Conservation (phyloP, 2,888 invertebrate genomes). For the Crossocerus cetratus region DNA sequence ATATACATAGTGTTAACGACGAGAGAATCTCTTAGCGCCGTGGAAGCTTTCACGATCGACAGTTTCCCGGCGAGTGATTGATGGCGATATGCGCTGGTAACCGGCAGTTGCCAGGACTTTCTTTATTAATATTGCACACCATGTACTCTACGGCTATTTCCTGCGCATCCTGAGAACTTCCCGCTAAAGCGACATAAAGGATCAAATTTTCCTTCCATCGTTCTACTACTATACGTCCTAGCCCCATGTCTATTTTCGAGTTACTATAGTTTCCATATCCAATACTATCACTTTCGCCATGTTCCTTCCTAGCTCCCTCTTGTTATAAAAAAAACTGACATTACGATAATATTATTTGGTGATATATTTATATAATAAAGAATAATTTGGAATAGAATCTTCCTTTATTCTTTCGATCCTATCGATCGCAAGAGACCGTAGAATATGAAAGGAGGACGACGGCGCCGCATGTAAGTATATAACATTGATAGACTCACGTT, state of each 20-base stretch:
- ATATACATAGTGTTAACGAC: conserved; percentile 3
- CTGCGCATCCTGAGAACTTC: conserved; percentile 22
- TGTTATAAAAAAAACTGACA: conserved; percentile 42
- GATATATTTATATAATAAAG: conserved; percentile 74
- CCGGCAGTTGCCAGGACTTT: conserved; percentile 14
- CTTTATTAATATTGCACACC: conserved; percentile 21
- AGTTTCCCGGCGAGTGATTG: conserved; percentile 13
- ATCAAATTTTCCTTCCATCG: conserved; percentile 10
- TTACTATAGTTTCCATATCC: not conserved
- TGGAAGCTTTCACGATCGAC: conserved; percentile 36
- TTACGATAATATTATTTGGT: conserved; percentile 68
- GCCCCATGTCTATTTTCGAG: not conserved
- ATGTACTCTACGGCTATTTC: conserved; percentile 22
- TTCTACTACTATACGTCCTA: not conserved
- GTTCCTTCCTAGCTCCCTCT: conserved; percentile 41
- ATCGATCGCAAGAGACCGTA: no score
- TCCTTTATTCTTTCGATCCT: not conserved
- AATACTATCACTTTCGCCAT: conserved; percentile 10
- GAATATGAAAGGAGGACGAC: no score
- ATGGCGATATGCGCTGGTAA: conserved; percentile 24
- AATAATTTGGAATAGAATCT: conserved; percentile 43
- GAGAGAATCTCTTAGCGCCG: not conserved
- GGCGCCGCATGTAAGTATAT: no score
- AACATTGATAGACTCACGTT: not conserved
- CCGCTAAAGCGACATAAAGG: conserved; percentile 17